Conservation (phyloP, 2,113 vertebrate genomes). For the Butorides virescens region DNA sequence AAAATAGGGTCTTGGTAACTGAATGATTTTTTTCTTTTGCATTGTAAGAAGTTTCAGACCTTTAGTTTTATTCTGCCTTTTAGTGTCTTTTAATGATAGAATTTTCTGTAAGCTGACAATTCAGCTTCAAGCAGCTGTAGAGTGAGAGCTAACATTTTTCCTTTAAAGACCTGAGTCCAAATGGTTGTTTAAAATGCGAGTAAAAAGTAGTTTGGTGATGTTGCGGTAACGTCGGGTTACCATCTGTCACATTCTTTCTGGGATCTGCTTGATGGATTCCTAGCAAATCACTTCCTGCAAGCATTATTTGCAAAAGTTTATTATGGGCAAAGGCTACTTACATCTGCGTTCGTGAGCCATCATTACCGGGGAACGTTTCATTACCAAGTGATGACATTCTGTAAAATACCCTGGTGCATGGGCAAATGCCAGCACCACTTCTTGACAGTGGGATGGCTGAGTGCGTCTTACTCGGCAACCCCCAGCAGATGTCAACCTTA, state of each 20-base stretch:
- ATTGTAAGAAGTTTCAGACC: background rate
- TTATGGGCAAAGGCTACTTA: conserved; percentile 44
- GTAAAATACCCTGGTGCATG: conserved; percentile 31
- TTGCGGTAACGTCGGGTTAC: background rate
- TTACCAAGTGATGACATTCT: conserved; percentile 45
- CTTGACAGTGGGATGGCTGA: background rate
- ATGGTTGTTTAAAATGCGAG: conserved; percentile 11
- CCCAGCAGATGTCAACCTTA: conserved; percentile 5
- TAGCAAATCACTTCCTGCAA: conserved; percentile 50
- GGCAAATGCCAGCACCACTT: conserved; percentile 44
- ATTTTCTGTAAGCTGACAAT: background rate
- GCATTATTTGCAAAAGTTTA: conserved; percentile 53
- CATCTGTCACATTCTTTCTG: conserved; percentile 44
- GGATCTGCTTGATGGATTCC: conserved; percentile 30
- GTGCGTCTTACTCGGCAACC: background rate
- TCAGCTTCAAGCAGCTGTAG: conserved; percentile 30
- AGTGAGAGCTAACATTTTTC: conserved; percentile 11
- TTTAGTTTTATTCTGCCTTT: background rate
- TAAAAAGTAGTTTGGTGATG: conserved; percentile 12
- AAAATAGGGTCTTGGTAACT: background rate
- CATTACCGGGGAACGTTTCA: background rate
- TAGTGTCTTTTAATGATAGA: background rate
- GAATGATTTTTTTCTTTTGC: background rate
- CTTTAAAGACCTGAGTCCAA: conserved; percentile 13
- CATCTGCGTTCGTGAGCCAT: conserved; percentile 16